Evolutionary conservation across 2,113 vertebrate species (phyloP).

Genomic region (Lonchura striata): DNA sequence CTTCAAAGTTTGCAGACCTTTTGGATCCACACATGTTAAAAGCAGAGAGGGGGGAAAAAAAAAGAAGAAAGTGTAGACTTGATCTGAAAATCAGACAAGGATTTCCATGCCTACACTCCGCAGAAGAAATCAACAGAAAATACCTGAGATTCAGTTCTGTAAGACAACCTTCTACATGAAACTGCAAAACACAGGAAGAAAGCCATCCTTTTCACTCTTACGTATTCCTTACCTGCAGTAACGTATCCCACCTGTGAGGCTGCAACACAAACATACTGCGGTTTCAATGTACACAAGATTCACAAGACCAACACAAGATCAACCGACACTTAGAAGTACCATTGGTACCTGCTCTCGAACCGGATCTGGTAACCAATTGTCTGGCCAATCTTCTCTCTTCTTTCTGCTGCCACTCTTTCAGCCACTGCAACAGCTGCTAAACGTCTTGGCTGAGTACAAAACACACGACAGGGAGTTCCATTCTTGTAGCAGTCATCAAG

Average conservation of each 20-base stretch:
- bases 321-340: not conserved
- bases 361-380: constrained; percentile 93
- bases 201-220: not conserved
- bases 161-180: not conserved
- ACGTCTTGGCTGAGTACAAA: constrained; percentile 92
- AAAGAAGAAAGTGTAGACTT: not conserved
- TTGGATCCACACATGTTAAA: not conserved
- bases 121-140: not conserved
- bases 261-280: not conserved
- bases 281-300: not conserved
- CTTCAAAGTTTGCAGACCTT: not conserved
- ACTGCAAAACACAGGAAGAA: not conserved
- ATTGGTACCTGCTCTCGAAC: constrained; percentile 89
- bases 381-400: constrained; percentile 89
- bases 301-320: not conserved
- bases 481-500: too few species aligned
- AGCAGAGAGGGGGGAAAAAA: not conserved
- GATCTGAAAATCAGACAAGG: not conserved
- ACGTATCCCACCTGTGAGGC: not conserved
- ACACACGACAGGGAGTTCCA: constrained; percentile 86
- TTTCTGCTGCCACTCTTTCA: constrained; percentile 92
- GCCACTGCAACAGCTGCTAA: constrained; percentile 91
- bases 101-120: not conserved
- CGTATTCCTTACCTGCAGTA: not conserved
- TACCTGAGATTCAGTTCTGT: not conserved